These are phyloP conservation scores for Trissolcus japonicus DNA, from an alignment of 2,888 invertebrate genomes.

Conservation along the genomic window DNA sequence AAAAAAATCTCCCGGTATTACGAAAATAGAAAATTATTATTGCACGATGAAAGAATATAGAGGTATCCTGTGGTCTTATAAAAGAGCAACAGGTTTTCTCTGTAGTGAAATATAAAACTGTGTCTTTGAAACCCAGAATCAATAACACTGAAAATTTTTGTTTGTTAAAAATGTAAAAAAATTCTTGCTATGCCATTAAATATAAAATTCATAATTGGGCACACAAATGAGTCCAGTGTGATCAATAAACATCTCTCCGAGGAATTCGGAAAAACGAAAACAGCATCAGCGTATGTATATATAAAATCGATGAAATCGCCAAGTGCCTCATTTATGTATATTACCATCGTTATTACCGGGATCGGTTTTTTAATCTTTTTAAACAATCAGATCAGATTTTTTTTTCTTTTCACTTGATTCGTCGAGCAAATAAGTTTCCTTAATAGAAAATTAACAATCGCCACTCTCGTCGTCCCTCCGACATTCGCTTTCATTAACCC, in stretches of 20 bases:
- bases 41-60: constrained; percentile 12
- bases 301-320: constrained; percentile 8
- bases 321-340: neutral
- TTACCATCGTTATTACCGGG: constrained; percentile 11
- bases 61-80: constrained; percentile 18
- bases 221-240: no score
- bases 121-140: constrained; percentile 13
- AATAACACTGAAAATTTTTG: constrained; percentile 4
- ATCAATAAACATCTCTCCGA: no score
- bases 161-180: constrained; percentile 1
- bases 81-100: constrained; percentile 45
- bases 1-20: constrained; percentile 1
- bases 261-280: constrained; percentile 8
- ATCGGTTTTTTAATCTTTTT: constrained; percentile 27
- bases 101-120: constrained; percentile 24
- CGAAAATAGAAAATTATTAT: constrained; percentile 4
- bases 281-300: neutral
- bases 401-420: constrained; percentile 3
- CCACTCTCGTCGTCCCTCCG: neutral
- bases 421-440: constrained; percentile 29
- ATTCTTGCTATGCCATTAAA: neutral
- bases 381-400: constrained; percentile 24
- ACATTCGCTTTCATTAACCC: constrained; percentile 30
- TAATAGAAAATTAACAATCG: constrained; percentile 37
- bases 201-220: neutral